Evolutionary conservation across 2,797 vertebrate genomes (phyloP), one percentile per base, ranked within the genome.

Genomic region (Halcyon badia): DNA sequence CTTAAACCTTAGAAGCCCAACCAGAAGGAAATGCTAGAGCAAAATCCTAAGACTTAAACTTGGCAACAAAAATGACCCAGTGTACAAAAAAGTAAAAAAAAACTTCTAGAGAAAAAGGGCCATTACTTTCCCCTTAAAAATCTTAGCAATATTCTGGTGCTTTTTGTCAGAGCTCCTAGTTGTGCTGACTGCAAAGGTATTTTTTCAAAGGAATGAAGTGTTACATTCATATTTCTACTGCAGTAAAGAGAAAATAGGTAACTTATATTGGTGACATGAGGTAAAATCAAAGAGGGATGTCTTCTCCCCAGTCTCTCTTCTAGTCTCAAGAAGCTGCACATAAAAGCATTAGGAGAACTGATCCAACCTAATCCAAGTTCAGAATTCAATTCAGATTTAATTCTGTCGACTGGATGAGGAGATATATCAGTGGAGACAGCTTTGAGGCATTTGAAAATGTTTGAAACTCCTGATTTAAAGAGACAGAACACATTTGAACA

Each of bases 321-420:
- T 14, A 7, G 18, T 31, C 51, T 39, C 13, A 2, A 76, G 26
- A 10, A 51, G 11, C 11, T 73, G 68, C n/a, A 42, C 2, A 0
- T 30, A 31, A 60, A 78, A 70, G 8, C 25, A 49, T 44, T 52
- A 75, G 31, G 21, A 87, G 33, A 85, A 85, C 31, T 49, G 44
- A 77, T 80, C 39, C 75, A 83, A 31, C 9, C 5, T 17, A 73
- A n/a, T 60, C n/a, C 0, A 0, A 64, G 60, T 64, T 77, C 52
- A 87, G 28, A 87, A 91, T 60, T 80, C 41, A 75, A 10, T 89
- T 83, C 60, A 66, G 28, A 26, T 73, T 52, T 77, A 33, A 73
- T 80, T 87, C 44, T 60, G 0, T 41, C 46, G 8, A 16, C 46
- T 84, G 41, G 22, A 39, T 69, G 25, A 87, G 48, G 70, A 83